Base-by-base conservation (phyloP, 2,888 invertebrate species). In the Tenthredo notha region DNA sequence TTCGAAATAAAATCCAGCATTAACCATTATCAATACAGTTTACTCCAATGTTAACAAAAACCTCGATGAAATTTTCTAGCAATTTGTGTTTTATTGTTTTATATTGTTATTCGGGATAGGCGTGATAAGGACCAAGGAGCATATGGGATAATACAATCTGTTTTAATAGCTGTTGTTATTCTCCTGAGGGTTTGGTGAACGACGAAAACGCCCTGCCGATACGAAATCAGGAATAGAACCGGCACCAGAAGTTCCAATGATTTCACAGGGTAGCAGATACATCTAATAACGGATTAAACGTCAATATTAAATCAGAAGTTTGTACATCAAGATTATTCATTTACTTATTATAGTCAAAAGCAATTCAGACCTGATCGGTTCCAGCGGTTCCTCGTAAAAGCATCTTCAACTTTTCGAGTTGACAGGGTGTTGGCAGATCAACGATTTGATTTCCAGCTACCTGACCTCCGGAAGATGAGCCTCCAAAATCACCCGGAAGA, bases 381-480 rank as follows among this genome's bases (percentile, higher is more conserved):
- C 93, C 85, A 2, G 94, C 93, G 86, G 94, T 94, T n/a, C 94
- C 95, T 87, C 94, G 94, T 67, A 95, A 88, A 75, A 95, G 89
- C 85, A 94, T 94, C 90, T 93, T 94, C 37, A 95, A 92, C 86
- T 94, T 95, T 87, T 93, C 94, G 88, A 95, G 91, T 87, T 95
- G 94, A 88, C 95, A 95, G 0, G 94, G 94, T 37, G 91, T 92
- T 77, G 89, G 86, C 6, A 94, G 90, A 78, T 94, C 91, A 87
- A 90, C 67, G 9, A 83, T 70, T 67, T 83, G 83, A 50, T 67
- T 83, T 70, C 67, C 83, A n/a, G 70, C 67, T 70, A 40, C 72
- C 84, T 54, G 78, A 43, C n/a, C 84, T 18, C 74, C 85, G 25
- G 54, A 29, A 58, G 67, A 58, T 82, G 58, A 72, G 50, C 43